Base-by-base conservation (phyloP, 2,888 invertebrate species). In the Pristionchus mayeri region DNA sequence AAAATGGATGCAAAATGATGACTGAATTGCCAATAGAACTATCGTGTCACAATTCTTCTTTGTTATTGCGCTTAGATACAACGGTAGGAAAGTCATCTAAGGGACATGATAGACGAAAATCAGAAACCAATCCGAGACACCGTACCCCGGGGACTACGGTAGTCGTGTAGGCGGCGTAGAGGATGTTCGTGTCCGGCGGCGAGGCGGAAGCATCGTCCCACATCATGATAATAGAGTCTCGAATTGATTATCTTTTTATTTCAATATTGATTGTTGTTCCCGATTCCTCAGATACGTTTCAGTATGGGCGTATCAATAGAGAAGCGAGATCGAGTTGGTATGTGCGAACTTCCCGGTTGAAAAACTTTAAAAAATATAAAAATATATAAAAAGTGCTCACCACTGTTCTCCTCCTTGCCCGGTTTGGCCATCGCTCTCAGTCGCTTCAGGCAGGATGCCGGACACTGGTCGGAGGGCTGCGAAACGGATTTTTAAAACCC, bases 151-250 rank as follows among this genome's bases (percentile, higher is more conserved):
- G 34, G n/a, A 79, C 54, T 9, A 79, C 54, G 34, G 79, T 54
- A 37, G 54, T 79, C 34, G 79, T 79, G 79, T 79, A 79, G 52
- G 79, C 34, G n/a, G 30, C 4, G 79, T 79, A 79, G 79, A 54
- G 52, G 54, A 54, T 30, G 40, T 79, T 44, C 21, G 54, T 54
- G 52, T 30, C 79, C 7, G 79, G 79, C 2, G 79, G 54, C 21
- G 79, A 24, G 54, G 34, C n/a, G 30, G 34, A 34, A 18, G 30
- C 34, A 0, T 40, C 48, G 30, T 52, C 52, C 34, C 30, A 24
- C 79, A 79, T 79, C 48, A 78, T 50, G 44, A 79, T 48, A 24
- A 76, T 76, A 13, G 76, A 76, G 4, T 18, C 76, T 76, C 48
- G n/a, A n/a, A n/a, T n/a, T n/a, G n/a, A n/a, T n/a, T n/a, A n/a